These are phyloP conservation scores for Hoplias malabaricus DNA, from an alignment of 2,113 vertebrate genomes.

Conservation along the genomic window DNA sequence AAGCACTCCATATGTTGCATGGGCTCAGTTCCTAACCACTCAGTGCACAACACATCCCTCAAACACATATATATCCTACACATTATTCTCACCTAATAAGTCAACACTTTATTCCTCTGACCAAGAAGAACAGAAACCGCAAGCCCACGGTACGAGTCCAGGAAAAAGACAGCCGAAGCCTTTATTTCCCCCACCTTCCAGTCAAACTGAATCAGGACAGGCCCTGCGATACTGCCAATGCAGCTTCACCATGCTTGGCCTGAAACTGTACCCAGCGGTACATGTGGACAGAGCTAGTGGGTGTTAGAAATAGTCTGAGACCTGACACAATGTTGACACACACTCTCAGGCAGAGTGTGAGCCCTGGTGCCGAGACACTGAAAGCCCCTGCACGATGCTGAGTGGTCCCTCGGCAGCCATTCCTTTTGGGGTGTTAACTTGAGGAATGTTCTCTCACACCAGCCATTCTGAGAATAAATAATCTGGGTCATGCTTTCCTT, in stretches of 20 bases:
- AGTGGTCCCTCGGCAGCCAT: conserved; percentile 47
- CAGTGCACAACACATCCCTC: conserved; percentile 50
- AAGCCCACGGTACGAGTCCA: conserved; percentile 39
- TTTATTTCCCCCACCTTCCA: conserved; percentile 48
- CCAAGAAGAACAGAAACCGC: conserved; percentile 62
- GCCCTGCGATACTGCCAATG: conserved; percentile 39
- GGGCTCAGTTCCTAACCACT: conserved; percentile 58
- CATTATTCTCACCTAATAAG: conserved; percentile 69
- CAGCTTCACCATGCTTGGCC: conserved; percentile 42
- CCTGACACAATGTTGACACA: conserved; percentile 55
- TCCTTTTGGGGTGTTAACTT: conserved; percentile 51
- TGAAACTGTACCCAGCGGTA: conserved; percentile 41
- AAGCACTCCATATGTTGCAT: conserved; percentile 61
- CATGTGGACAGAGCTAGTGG: conserved; percentile 24
- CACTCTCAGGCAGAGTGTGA: conserved; percentile 40
- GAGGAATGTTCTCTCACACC: conserved; percentile 48
- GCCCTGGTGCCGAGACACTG: conserved; percentile 35
- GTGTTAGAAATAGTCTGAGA: conserved; percentile 23
- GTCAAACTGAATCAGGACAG: conserved; percentile 61
- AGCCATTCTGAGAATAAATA: conserved; percentile 28
- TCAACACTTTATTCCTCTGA: conserved; percentile 66
- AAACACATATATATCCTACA: conserved; percentile 57
- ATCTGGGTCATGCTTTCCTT: no score
- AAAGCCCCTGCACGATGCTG: conserved; percentile 52
- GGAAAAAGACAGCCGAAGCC: conserved; percentile 45